A percentile compares a stretch with the other conserved stretches of the same genome.
phyloP scores from a whole-genome alignment of 2,888 invertebrate genomes.

The Troides aeacus region DNA sequence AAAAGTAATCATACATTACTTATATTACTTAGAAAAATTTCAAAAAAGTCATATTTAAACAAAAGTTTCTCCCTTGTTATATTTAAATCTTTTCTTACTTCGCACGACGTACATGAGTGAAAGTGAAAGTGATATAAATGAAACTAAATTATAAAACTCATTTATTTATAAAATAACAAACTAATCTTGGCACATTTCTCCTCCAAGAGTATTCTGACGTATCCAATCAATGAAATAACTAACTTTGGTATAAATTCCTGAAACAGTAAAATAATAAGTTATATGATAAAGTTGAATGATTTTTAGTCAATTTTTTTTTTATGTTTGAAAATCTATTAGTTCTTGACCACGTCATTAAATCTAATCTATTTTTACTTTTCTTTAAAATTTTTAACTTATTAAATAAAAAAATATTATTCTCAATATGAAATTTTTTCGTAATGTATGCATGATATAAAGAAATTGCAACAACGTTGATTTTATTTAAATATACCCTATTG shows the following conservation, averaged over 20 bases:
- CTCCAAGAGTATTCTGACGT: constrained; percentile 50
- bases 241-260: constrained; percentile 83
- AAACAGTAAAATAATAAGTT: neutral
- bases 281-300: no score
- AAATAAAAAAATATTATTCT: neutral
- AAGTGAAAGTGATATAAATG: neutral
- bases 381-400: neutral
- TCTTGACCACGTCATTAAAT: neutral
- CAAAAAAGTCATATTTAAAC: no score
- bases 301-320: no score
- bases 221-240: constrained; percentile 80
- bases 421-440: no score
- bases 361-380: neutral
- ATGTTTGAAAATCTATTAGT: no score
- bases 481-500: neutral
- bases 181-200: constrained; percentile 51
- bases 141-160: neutral
- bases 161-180: neutral
- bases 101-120: no score
- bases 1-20: no score
- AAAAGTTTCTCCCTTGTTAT: neutral
- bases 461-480: neutral
- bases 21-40: no score
- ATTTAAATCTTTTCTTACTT: neutral
- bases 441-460: no score